A percentile compares a stretch with the other conserved stretches of the same genome.
These are phyloP conservation scores for Laodelphax striatellus DNA, from an alignment of 1,140 invertebrate species.

Conservation along the genomic window DNA sequence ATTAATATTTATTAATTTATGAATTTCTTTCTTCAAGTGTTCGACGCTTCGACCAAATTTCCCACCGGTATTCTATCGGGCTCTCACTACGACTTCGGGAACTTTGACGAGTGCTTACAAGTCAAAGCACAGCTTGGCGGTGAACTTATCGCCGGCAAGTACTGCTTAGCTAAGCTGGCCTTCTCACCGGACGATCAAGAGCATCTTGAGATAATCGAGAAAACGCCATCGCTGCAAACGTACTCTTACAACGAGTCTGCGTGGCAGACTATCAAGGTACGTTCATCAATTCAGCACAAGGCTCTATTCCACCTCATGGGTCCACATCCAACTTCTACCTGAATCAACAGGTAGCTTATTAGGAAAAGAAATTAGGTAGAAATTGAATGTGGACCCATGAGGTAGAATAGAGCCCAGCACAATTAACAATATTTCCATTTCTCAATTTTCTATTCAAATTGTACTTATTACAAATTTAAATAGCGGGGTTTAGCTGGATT, in stretches of 20 bases:
- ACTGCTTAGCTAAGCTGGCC: conserved; percentile 26
- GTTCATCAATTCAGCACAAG: background rate
- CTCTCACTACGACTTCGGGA: conserved; percentile 25
- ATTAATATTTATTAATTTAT: too few relatives aligned
- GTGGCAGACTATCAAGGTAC: conserved; percentile 13
- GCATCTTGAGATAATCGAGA: background rate
- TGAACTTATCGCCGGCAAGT: conserved; percentile 23
- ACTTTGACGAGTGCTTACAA: conserved; percentile 29
- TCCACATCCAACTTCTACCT: too few relatives aligned
- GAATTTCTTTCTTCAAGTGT: conserved; percentile 22
- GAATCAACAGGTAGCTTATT: too few relatives aligned
- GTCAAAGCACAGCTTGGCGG: conserved; percentile 6
- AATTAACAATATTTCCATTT: too few relatives aligned
- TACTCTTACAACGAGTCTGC: conserved; percentile 11
- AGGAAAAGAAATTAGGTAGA: too few relatives aligned
- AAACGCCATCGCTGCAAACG: too few relatives aligned
- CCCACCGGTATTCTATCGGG: conserved; percentile 25
- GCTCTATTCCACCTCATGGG: too few relatives aligned
- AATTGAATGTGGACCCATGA: too few relatives aligned
- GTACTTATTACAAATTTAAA: too few relatives aligned
- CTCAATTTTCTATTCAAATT: too few relatives aligned
- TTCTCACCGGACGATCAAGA: conserved; percentile 10
- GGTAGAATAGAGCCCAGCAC: too few relatives aligned
- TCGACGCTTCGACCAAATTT: conserved; percentile 27
- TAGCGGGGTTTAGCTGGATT: too few relatives aligned